Evolutionary conservation across 2,888 invertebrate species (phyloP).

Genomic region (Catocala sponsa): DNA sequence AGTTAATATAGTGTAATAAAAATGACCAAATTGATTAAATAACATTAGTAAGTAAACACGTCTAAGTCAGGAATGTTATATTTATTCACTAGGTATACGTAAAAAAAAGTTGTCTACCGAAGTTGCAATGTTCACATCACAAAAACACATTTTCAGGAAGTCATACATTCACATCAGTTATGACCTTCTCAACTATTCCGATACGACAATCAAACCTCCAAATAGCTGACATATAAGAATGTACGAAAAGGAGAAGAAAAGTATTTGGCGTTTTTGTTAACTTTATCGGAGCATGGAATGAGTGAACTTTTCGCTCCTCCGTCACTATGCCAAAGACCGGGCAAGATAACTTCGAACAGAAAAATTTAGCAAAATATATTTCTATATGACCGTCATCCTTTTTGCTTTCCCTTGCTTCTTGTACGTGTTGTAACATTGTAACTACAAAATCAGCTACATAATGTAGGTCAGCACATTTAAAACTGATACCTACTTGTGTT

Average conservation of each 20-base stretch:
- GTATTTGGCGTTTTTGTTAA: conserved; percentile 28
- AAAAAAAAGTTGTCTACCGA: neutral
- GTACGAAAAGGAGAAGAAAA: conserved; percentile 5
- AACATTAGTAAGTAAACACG: no score
- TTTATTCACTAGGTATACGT: no score
- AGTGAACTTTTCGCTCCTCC: conserved; percentile 25
- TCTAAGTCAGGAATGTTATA: no score
- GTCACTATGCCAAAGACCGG: conserved; percentile 23
- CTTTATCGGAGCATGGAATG: conserved; percentile 32
- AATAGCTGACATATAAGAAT: neutral
- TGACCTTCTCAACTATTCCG: neutral
- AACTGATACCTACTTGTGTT: no score
- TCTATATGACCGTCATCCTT: conserved; percentile 3
- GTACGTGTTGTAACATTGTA: neutral
- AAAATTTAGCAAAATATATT: conserved; percentile 29
- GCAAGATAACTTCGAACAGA: conserved; percentile 21
- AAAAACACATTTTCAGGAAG: neutral
- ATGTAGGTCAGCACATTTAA: no score
- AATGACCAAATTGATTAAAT: no score
- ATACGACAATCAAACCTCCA: conserved; percentile 1
- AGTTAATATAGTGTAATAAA: no score
- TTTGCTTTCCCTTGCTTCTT: neutral
- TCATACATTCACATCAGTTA: neutral
- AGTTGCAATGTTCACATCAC: neutral
- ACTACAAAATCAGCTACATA: no score